These are phyloP conservation scores for Sarcophaga subvicina DNA, from an alignment of 2,888 invertebrate genomes.

Conservation along the genomic window DNA sequence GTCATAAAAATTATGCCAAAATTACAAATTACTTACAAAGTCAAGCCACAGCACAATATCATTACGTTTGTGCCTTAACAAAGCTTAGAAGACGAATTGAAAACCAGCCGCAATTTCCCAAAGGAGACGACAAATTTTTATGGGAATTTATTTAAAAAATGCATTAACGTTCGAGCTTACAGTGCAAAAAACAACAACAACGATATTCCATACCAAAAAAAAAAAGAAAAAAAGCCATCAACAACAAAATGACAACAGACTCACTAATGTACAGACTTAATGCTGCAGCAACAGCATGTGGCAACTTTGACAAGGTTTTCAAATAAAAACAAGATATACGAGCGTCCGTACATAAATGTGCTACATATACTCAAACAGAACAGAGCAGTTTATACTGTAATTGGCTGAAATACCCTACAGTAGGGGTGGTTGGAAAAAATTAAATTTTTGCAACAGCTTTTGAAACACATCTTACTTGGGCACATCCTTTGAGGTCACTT, in stretches of 20 bases:
- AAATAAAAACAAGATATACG: not conserved
- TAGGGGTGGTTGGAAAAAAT: too few species aligned
- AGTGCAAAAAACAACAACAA: not conserved
- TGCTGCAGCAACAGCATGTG: slow-evolving; percentile 63
- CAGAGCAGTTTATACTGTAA: too few species aligned
- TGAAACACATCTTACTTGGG: too few species aligned
- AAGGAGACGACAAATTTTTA: slow-evolving; percentile 72
- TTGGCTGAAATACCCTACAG: too few species aligned
- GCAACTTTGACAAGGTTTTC: slow-evolving; percentile 53
- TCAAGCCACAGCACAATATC: slow-evolving; percentile 4
- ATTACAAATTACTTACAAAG: slow-evolving; percentile 4
- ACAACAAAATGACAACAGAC: slow-evolving; percentile 39
- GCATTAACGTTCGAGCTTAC: slow-evolving; percentile 70
- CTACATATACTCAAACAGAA: too few species aligned
- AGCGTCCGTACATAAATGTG: too few species aligned
- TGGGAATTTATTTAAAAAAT: slow-evolving; percentile 78
- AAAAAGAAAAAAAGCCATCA: slow-evolving; percentile 2
- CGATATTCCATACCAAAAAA: not conserved
- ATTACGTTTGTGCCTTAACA: not conserved
- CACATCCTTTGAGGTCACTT: too few species aligned
- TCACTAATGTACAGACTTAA: slow-evolving; percentile 34
- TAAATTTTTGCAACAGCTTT: too few species aligned
- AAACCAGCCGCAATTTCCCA: slow-evolving; percentile 48
- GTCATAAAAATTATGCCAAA: not conserved
- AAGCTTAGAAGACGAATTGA: not conserved